Evolutionary conservation across 2,113 vertebrate genomes (phyloP).

Genomic region (Mungos mungo): DNA sequence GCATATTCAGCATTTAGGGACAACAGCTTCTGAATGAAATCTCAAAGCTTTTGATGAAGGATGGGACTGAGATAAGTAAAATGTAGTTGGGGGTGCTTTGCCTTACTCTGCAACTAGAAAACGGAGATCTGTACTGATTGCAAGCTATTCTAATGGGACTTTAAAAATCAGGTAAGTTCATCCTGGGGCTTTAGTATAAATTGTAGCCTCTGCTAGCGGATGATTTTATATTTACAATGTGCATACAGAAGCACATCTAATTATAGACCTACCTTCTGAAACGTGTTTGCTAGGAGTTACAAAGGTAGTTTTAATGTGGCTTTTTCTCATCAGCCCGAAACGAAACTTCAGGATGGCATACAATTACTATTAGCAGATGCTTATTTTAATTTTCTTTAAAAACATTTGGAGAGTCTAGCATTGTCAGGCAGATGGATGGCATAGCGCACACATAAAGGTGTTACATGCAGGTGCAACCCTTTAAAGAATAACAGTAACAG

Average conservation of each 20-base stretch:
- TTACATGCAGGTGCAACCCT: constrained; percentile 61
- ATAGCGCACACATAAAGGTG: constrained; percentile 61
- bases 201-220: constrained; percentile 49
- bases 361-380: constrained; percentile 62
- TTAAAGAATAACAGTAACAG: not conserved
- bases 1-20: constrained; percentile 49
- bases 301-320: constrained; percentile 50
- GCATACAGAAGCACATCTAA: constrained; percentile 70
- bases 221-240: constrained; percentile 64
- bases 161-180: constrained; percentile 68
- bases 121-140: constrained; percentile 53
- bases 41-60: constrained; percentile 65
- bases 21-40: constrained; percentile 72
- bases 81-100: constrained; percentile 71
- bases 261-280: constrained; percentile 73
- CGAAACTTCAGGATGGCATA: constrained; percentile 52
- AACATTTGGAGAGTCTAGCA: constrained; percentile 61
- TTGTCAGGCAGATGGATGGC: constrained; percentile 45
- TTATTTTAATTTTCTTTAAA: constrained; percentile 68
- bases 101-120: constrained; percentile 69
- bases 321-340: constrained; percentile 38
- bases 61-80: constrained; percentile 58
- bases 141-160: constrained; percentile 51
- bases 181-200: constrained; percentile 53
- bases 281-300: constrained; percentile 60